phyloP scores from a whole-genome alignment of 2,113 vertebrate genomes.

The Alligator sinensis region DNA sequence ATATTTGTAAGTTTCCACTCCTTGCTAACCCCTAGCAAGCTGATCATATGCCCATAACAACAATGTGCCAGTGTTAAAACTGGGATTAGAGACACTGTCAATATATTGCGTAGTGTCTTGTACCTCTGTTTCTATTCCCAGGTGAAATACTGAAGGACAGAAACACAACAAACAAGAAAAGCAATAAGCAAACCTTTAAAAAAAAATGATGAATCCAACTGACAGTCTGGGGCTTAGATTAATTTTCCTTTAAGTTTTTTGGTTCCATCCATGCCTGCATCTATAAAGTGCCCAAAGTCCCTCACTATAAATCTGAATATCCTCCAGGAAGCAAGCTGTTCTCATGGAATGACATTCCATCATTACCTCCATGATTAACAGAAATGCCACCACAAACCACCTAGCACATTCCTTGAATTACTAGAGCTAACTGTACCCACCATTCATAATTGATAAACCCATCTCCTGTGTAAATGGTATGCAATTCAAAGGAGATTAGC shows the following conservation, averaged over 20 bases:
- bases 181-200: not conserved
- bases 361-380: constrained; percentile 32
- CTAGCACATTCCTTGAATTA: constrained; percentile 17
- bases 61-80: not conserved
- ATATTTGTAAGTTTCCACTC: no score
- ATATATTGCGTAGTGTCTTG: not conserved
- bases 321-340: not conserved
- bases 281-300: not conserved
- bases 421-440: constrained; percentile 7
- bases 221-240: not conserved
- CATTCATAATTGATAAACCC: constrained; percentile 62
- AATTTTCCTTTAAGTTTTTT: constrained; percentile 35
- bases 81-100: not conserved
- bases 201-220: not conserved
- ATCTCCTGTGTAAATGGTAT: constrained; percentile 57
- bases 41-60: no score
- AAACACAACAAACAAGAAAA: not conserved
- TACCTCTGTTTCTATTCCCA: not conserved
- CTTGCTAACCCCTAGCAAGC: no score
- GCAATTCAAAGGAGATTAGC: constrained; percentile 54
- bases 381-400: constrained; percentile 27
- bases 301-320: constrained; percentile 33
- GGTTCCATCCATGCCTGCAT: not conserved
- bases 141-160: not conserved
- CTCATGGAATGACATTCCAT: constrained; percentile 7